Evolutionary conservation across 2,797 vertebrate genomes (phyloP).

Genomic region (Paratrypauchen microcephalus): DNA sequence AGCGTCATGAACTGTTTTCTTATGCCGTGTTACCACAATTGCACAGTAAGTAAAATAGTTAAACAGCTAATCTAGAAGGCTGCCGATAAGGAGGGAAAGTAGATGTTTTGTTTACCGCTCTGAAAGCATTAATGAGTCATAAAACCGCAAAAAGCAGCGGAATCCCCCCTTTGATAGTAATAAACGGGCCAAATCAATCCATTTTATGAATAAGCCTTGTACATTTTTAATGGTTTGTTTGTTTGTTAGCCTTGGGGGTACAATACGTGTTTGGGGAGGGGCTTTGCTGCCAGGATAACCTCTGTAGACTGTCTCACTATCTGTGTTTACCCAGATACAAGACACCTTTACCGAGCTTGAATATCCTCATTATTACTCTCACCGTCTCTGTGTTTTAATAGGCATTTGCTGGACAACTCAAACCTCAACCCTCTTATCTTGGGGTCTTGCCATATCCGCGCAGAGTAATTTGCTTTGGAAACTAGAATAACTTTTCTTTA

Average conservation of each 20-base stretch:
- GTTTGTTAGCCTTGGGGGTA: constrained; percentile 76
- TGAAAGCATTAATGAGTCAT: constrained; percentile 73
- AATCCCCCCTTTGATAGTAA: constrained; percentile 73
- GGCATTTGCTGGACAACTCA: constrained; percentile 54
- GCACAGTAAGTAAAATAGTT: constrained; percentile 12
- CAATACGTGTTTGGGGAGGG: constrained; percentile 68
- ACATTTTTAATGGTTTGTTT: constrained; percentile 80
- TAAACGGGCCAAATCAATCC: constrained; percentile 77
- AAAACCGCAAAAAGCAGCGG: constrained; percentile 65
- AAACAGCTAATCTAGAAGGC: constrained; percentile 17
- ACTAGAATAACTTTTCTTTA: constrained; percentile 68
- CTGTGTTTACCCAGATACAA: constrained; percentile 76
- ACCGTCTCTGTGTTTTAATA: constrained; percentile 63
- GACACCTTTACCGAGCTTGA: constrained; percentile 68
- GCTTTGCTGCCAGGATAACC: constrained; percentile 65
- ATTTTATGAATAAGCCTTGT: constrained; percentile 78
- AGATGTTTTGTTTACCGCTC: constrained; percentile 70
- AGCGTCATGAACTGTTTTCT: neutral
- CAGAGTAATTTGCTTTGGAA: constrained; percentile 73
- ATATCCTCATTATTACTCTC: constrained; percentile 71
- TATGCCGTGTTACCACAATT: neutral
- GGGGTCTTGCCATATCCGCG: constrained; percentile 72
- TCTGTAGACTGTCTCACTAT: constrained; percentile 72
- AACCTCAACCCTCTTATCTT: constrained; percentile 62
- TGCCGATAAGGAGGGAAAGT: constrained; percentile 33